These are phyloP conservation scores for Cephus nigrinus DNA, from an alignment of 2,888 invertebrate species.

Conservation along the genomic window DNA sequence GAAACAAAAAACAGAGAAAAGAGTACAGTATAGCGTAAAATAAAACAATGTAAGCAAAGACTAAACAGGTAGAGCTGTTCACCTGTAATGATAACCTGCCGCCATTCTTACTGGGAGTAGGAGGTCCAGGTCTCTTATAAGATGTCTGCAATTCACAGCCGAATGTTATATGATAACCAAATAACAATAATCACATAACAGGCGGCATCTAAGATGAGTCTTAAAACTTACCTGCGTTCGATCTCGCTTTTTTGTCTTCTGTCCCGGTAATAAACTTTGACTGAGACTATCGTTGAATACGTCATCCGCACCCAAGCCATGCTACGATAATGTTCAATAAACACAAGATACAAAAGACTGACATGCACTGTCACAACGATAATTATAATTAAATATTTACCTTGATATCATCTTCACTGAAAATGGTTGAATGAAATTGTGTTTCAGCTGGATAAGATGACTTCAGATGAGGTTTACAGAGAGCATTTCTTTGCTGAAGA, in stretches of 20 bases:
- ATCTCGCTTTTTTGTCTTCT: slow-evolving; percentile 58
- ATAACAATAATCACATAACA: slow-evolving; percentile 10
- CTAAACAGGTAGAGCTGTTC: slow-evolving; percentile 17
- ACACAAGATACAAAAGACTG: neutral
- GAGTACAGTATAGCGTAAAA: neutral
- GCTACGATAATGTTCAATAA: slow-evolving; percentile 36
- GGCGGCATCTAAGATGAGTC: slow-evolving; percentile 13
- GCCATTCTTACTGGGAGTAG: slow-evolving; percentile 87
- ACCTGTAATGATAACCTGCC: slow-evolving; percentile 79
- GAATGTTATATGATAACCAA: slow-evolving; percentile 27
- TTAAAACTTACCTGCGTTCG: slow-evolving; percentile 53
- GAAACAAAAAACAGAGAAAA: neutral
- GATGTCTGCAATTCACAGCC: slow-evolving; percentile 70
- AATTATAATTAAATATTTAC: slow-evolving; percentile 54
- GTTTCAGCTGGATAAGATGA: slow-evolving; percentile 87
- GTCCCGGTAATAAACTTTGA: slow-evolving; percentile 61
- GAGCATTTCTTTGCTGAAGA: slow-evolving; percentile 82
- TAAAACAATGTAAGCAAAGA: slow-evolving; percentile 1
- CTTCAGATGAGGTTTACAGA: slow-evolving; percentile 86
- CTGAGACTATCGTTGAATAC: slow-evolving; percentile 62
- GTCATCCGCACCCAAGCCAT: slow-evolving; percentile 52
- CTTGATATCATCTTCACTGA: slow-evolving; percentile 77
- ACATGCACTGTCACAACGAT: neutral
- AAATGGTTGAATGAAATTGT: slow-evolving; percentile 71
- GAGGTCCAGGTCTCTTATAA: slow-evolving; percentile 87